Evolutionary conservation across 2,113 vertebrate species (phyloP), one percentile per base, ranked within the genome.

Genomic region (Alaudala cheleensis): DNA sequence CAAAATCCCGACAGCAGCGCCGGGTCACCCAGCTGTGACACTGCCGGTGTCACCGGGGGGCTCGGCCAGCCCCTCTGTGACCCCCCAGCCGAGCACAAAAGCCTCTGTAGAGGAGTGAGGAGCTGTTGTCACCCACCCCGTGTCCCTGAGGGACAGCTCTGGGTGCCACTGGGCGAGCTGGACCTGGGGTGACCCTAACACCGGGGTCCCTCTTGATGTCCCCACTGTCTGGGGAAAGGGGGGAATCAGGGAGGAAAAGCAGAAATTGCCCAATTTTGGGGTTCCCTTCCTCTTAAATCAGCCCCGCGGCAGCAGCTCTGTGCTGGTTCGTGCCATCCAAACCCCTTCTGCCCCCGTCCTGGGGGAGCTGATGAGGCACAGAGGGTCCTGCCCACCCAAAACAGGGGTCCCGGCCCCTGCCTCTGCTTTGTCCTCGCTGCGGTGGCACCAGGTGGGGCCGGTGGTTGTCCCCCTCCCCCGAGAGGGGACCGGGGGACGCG

Each of bases 391-490:
- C 58, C 57, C 28, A 39, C 13, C 39, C 13, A 2, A 49, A 86
- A 11, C 1, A 1, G 50, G 13, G 50, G 8, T 24, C 40, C 13
- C 0, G 0, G 39, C 21, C 10, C 8, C 1, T 0, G 14, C 2
- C 0, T 14, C 31, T 14, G 80, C 4, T 40, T 45, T 50, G 56
- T 39, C 51, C 61, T 10, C 6, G 0, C 29, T 26, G 37, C 13
- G 7, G 50, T 7, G 81, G 4, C 67, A 31, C 33, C 2, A 6
- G 12, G 6, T 0, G 62, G 19, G 51, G 8, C 31, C 4, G 1
- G 51, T 9, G 66, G 8, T 53, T 15, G 54, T 31, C 33, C 65
- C 83, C 73, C 29, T 25, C 20, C 50, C 65, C 2, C 0, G 7
- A 69, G 34, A 45, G 14, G 33, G 73, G 1, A 13, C 25, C 0